Conservation (phyloP, 2,888 invertebrate genomes). For the Crossocerus cetratus region DNA sequence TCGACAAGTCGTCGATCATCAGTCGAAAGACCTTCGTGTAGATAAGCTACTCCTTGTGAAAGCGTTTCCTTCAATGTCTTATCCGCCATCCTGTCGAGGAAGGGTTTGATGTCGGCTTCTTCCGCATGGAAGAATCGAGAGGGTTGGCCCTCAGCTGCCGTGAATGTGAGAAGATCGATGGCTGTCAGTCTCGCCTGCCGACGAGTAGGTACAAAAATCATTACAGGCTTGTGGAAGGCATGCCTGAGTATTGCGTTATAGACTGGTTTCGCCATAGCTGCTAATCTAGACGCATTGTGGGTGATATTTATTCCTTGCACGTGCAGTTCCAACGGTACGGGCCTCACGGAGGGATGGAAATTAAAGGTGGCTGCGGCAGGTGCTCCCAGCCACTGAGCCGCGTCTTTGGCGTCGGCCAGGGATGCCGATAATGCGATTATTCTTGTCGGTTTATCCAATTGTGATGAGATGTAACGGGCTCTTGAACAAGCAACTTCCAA, state of each 20-base stretch:
- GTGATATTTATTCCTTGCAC: constrained; percentile 98
- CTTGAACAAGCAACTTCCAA: constrained; percentile 94
- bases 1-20: constrained; percentile 94
- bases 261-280: constrained; percentile 98
- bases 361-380: constrained; percentile 96
- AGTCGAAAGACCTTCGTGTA: constrained; percentile 94
- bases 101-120: constrained; percentile 91
- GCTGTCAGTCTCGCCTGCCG: constrained; percentile 96
- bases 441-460: constrained; percentile 92
- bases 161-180: constrained; percentile 95
- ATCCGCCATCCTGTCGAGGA: constrained; percentile 91
- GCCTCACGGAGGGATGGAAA: constrained; percentile 98
- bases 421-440: constrained; percentile 97
- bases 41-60: constrained; percentile 96
- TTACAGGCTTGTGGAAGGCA: constrained; percentile 90
- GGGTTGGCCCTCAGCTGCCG: constrained; percentile 92
- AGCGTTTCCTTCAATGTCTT: constrained; percentile 95
- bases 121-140: constrained; percentile 93
- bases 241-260: constrained; percentile 94
- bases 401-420: constrained; percentile 95
- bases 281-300: constrained; percentile 96
- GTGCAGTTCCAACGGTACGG: constrained; percentile 95
- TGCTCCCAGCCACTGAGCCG: constrained; percentile 97
- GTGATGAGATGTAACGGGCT: constrained; percentile 97
- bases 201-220: constrained; percentile 94